Evolutionary conservation across 2,113 vertebrate species (phyloP).

Genomic region (Ameiurus melas): DNA sequence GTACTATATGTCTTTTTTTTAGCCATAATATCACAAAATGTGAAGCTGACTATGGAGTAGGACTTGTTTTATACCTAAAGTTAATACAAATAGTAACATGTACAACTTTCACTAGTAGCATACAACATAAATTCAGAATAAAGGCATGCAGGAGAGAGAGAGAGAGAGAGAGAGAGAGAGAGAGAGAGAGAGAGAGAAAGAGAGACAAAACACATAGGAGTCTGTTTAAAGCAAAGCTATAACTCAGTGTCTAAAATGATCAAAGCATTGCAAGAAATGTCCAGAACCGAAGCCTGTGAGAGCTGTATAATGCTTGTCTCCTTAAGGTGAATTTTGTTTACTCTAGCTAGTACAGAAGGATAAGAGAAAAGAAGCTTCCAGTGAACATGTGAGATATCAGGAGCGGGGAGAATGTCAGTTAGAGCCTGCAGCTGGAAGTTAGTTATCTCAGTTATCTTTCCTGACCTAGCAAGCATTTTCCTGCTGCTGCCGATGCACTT

Average conservation of each 20-base stretch:
- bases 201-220: background rate
- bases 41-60: background rate
- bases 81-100: background rate
- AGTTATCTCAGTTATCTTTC: conserved; percentile 25
- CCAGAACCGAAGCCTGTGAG: conserved; percentile 9
- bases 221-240: background rate
- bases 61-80: background rate
- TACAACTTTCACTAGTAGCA: background rate
- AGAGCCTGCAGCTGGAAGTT: background rate
- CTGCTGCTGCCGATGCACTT: conserved; percentile 5
- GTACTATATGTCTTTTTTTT: background rate
- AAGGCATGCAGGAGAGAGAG: background rate
- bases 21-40: background rate
- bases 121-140: background rate
- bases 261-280: conserved; percentile 26
- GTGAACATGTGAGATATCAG: conserved; percentile 1
- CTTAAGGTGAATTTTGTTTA: conserved; percentile 27
- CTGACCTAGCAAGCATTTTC: background rate
- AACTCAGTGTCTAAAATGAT: conserved; percentile 19
- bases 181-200: too few species aligned
- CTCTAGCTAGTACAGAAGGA: conserved; percentile 22
- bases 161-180: background rate
- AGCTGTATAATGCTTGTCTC: conserved; percentile 9
- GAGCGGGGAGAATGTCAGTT: conserved; percentile 1
- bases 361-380: background rate